phyloP scores from a whole-genome alignment of 2,113 vertebrate species.

The Aspiorhynchus laticeps region DNA sequence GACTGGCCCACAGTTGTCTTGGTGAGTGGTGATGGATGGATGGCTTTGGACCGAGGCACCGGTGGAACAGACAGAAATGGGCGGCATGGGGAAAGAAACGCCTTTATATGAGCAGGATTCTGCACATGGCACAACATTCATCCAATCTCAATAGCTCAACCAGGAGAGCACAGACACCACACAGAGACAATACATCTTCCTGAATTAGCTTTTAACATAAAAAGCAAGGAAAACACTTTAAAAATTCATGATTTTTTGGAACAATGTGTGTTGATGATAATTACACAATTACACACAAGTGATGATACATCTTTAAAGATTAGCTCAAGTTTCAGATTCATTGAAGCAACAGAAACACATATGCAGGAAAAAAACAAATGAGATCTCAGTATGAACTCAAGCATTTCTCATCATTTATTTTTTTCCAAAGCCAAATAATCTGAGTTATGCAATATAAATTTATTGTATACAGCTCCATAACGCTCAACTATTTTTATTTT shows the following conservation, averaged over 20 bases:
- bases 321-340: neutral
- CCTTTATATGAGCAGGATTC: constrained; percentile 27
- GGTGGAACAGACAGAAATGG: constrained; percentile 55
- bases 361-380: neutral
- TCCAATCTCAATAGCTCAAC: constrained; percentile 33
- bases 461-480: neutral
- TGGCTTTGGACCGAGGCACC: constrained; percentile 58
- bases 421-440: neutral
- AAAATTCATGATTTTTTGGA: neutral
- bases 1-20: constrained; percentile 58
- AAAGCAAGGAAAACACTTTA: neutral
- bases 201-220: neutral
- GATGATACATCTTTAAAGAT: neutral
- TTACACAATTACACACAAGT: no score
- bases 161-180: constrained; percentile 12
- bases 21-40: constrained; percentile 73
- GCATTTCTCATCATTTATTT: neutral
- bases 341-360: neutral
- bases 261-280: neutral
- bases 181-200: neutral
- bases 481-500: neutral
- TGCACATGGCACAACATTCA: constrained; percentile 46
- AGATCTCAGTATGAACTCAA: neutral
- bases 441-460: neutral
- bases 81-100: constrained; percentile 27